Evolutionary conservation across 1,140 invertebrate genomes (phyloP).

Genomic region (Drosophila asahinai): DNA sequence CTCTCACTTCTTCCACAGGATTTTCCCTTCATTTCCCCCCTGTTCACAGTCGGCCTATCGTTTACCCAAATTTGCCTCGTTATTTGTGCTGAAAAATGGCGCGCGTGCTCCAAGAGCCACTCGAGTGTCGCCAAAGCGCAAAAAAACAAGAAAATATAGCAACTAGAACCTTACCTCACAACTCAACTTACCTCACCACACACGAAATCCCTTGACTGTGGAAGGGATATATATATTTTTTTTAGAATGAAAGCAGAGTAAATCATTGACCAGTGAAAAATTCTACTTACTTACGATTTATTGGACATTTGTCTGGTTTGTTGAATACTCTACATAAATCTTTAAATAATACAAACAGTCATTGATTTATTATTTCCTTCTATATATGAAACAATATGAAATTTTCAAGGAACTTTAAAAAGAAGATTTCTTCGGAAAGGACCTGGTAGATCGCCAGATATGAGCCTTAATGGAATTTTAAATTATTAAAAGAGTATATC

Average conservation of each 20-base stretch:
- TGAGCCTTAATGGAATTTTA: no score
- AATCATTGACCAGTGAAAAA: slow-evolving; percentile 2
- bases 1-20: not conserved
- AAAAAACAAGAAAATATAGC: slow-evolving; percentile 36
- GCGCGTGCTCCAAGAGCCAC: slow-evolving; percentile 67
- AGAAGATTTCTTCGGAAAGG: no score
- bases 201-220: not conserved
- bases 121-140: slow-evolving; percentile 48
- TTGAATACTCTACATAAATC: not conserved
- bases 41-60: slow-evolving; percentile 15
- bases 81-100: slow-evolving; percentile 69
- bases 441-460: no score
- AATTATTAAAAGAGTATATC: no score
- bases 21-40: not conserved
- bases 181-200: slow-evolving; percentile 8
- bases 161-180: slow-evolving; percentile 26
- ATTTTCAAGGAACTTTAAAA: no score
- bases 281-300: not conserved
- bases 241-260: not conserved
- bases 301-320: not conserved
- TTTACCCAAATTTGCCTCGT: slow-evolving; percentile 65
- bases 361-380: not conserved
- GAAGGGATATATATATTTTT: not conserved
- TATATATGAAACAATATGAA: no score
- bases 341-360: not conserved